These are phyloP conservation scores for Brachymystax lenok DNA, from an alignment of 2,797 vertebrate genomes.

Conservation along the genomic window DNA sequence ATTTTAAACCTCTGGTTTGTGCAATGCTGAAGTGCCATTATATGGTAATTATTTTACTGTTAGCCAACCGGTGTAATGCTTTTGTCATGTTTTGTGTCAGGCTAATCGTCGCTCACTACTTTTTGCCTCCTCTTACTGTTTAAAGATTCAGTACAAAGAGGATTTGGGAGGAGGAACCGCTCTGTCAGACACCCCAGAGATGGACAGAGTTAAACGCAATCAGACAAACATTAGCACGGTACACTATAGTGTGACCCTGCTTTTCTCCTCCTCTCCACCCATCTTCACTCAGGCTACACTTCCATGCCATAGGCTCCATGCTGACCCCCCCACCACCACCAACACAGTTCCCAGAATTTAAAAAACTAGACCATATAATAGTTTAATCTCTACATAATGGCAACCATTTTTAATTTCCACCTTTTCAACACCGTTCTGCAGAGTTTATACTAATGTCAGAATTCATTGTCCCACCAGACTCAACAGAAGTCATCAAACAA, in stretches of 20 bases:
- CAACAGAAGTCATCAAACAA: background rate
- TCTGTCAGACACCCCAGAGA: conserved; percentile 95
- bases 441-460: conserved; percentile 20
- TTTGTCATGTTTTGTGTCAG: background rate
- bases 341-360: background rate
- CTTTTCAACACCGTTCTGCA: background rate
- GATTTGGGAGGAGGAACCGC: conserved; percentile 83
- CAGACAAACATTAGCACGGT: conserved; percentile 82
- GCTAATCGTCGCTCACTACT: conserved; percentile 32
- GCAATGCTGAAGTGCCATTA: background rate
- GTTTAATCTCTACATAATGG: conserved; percentile 1
- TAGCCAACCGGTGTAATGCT: background rate
- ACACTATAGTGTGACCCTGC: conserved; percentile 39
- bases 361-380: background rate
- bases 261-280: background rate
- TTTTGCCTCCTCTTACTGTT: conserved; percentile 68
- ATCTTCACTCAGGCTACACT: conserved; percentile 1
- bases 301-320: conserved; percentile 18
- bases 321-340: background rate
- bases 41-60: background rate
- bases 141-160: conserved; percentile 84
- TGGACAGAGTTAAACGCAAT: conserved; percentile 95
- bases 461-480: background rate
- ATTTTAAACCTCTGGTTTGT: background rate
- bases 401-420: conserved; percentile 4